Percentiles rank a stretch among this genome's conserved stretches.
Conservation (phyloP, 2,888 invertebrate species). For the Sphaerophoria taeniata region DNA sequence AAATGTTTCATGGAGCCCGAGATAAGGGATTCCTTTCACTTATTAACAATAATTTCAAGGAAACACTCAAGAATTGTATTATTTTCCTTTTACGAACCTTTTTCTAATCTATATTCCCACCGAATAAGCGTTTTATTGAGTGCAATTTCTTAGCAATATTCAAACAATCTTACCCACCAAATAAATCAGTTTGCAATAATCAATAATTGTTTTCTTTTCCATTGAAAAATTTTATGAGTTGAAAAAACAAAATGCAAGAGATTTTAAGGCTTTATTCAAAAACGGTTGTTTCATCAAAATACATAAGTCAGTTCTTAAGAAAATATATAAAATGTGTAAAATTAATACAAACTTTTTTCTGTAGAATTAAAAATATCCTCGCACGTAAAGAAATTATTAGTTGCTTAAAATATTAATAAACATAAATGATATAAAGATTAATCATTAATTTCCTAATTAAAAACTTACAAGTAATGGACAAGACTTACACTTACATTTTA, state of each 20-base stretch:
- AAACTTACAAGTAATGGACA: no score
- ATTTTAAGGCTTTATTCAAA: constrained; percentile 36
- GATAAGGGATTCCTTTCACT: no score
- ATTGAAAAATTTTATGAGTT: neutral
- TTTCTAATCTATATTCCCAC: constrained; percentile 43
- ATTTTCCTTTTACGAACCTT: neutral
- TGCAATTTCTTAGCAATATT: constrained; percentile 31
- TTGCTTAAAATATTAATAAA: constrained; percentile 18
- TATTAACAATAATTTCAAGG: no score
- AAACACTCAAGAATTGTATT: no score
- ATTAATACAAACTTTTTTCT: constrained; percentile 2
- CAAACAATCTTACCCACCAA: constrained; percentile 60
- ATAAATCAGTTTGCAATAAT: constrained; percentile 30
- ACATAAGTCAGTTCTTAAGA: neutral
- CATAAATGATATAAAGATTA: neutral
- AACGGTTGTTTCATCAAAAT: constrained; percentile 38
- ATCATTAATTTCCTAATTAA: neutral
- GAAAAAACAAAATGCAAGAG: constrained; percentile 20
- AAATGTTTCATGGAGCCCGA: no score
- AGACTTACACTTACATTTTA: no score
- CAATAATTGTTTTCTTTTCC: neutral
- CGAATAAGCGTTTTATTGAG: constrained; percentile 38
- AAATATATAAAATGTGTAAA: neutral
- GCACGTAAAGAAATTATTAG: constrained; percentile 13
- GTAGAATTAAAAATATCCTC: constrained; percentile 30